A percentile compares a stretch with the other conserved stretches of the same genome.
phyloP scores from a whole-genome alignment of 2,797 vertebrate species.

The Phylloscopus collybita region DNA sequence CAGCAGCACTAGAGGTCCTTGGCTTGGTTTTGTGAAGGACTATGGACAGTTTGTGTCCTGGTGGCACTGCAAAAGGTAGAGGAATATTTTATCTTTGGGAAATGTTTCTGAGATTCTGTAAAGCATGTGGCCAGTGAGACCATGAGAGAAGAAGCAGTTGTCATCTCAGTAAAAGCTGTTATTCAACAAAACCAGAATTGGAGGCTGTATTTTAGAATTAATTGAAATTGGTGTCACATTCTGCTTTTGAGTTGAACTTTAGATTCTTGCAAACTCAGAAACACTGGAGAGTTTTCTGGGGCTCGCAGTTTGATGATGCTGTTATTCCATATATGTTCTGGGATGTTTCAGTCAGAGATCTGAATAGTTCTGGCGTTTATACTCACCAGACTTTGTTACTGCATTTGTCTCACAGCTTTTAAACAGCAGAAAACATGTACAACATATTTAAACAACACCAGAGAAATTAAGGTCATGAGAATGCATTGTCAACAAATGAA shows the following conservation, averaged over 20 bases:
- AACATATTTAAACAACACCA: constrained; percentile 71
- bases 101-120: background rate
- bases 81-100: background rate
- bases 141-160: background rate
- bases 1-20: background rate
- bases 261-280: background rate
- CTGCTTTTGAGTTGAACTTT: background rate
- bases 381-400: constrained; percentile 74
- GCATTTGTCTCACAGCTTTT: constrained; percentile 77
- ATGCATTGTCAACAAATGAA: constrained; percentile 61
- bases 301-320: rapidly evolving
- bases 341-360: constrained; percentile 54
- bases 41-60: background rate
- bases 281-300: background rate
- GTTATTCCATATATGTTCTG: background rate
- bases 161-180: background rate
- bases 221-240: background rate
- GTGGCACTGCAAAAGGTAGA: background rate
- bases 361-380: constrained; percentile 63
- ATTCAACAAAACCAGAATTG: background rate
- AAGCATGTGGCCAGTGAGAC: background rate
- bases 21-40: background rate
- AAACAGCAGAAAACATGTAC: constrained; percentile 71
- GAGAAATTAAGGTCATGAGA: constrained; percentile 66
- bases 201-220: background rate